A percentile compares a stretch with the other conserved stretches of the same genome.
phyloP scores from a whole-genome alignment of 2,113 vertebrate genomes.

The Orycteropus afer region DNA sequence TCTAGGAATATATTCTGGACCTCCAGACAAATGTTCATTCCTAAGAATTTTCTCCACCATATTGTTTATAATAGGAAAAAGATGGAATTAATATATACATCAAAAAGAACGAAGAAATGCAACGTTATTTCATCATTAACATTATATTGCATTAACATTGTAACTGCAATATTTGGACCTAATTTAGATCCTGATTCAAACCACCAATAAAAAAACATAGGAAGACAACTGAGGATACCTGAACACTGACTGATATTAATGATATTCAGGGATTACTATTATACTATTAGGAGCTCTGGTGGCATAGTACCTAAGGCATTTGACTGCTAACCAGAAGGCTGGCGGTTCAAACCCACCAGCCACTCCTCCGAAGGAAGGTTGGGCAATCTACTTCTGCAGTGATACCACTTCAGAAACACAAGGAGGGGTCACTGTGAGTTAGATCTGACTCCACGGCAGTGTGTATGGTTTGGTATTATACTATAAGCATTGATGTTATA shows the following conservation, averaged over 20 bases:
- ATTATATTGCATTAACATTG: too few relatives aligned
- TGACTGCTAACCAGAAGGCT: too few relatives aligned
- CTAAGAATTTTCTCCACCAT: background rate
- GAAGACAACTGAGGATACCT: background rate
- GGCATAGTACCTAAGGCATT: too few relatives aligned
- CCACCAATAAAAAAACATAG: background rate
- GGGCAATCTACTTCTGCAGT: too few relatives aligned
- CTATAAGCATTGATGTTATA: background rate
- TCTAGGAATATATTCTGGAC: background rate
- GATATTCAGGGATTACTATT: background rate
- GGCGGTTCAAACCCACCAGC: too few relatives aligned
- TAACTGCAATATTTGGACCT: background rate
- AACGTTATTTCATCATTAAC: background rate
- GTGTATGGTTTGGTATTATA: background rate
- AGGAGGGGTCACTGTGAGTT: too few relatives aligned
- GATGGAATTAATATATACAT: background rate
- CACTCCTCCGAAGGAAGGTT: too few relatives aligned
- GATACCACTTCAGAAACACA: too few relatives aligned
- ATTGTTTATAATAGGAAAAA: background rate
- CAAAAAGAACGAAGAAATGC: background rate
- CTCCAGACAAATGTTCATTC: background rate
- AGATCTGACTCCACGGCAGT: too few relatives aligned
- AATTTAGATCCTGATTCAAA: background rate
- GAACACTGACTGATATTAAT: background rate
- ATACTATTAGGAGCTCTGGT: too few relatives aligned